phyloP scores from a whole-genome alignment of 1,140 invertebrate species.

The Potamilus streckersoni region DNA sequence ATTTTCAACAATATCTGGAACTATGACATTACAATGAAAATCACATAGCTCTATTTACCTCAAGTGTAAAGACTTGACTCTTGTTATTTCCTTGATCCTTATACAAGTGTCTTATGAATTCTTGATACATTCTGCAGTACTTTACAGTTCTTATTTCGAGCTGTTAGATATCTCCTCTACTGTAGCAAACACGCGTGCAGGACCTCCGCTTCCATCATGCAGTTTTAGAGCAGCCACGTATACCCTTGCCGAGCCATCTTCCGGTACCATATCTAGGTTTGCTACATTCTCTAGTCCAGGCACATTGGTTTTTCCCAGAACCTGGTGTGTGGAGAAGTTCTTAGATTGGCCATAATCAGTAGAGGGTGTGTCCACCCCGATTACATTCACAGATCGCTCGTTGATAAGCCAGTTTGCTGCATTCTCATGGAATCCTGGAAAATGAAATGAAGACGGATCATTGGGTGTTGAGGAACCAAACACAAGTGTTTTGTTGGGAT shows the following conservation, averaged over 20 bases:
- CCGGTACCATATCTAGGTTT: slow-evolving; percentile 38
- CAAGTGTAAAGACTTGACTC: too few relatives aligned
- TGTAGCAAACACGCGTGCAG: slow-evolving; percentile 42
- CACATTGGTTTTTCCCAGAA: slow-evolving; percentile 35
- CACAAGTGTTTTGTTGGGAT: slow-evolving; percentile 39
- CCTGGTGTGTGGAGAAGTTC: slow-evolving; percentile 43
- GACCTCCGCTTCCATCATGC: slow-evolving; percentile 45
- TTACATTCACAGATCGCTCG: slow-evolving; percentile 35
- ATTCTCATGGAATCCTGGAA: slow-evolving; percentile 70
- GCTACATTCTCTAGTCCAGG: slow-evolving; percentile 45
- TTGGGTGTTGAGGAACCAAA: slow-evolving; percentile 32
- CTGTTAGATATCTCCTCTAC: neutral
- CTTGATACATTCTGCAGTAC: too few relatives aligned
- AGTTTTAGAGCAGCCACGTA: slow-evolving; percentile 41
- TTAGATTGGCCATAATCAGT: slow-evolving; percentile 49
- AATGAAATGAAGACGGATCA: slow-evolving; percentile 36
- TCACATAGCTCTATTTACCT: too few relatives aligned
- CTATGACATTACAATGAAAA: too few relatives aligned
- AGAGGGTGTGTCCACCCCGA: slow-evolving; percentile 48
- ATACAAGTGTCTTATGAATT: too few relatives aligned
- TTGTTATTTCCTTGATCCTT: too few relatives aligned
- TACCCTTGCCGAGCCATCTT: slow-evolving; percentile 34
- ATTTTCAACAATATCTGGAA: too few relatives aligned
- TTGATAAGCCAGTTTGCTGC: slow-evolving; percentile 67
- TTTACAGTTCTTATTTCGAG: too few relatives aligned